Evolutionary conservation across 2,113 vertebrate genomes (phyloP), one percentile per base, ranked within the genome.

Genomic region (Pelmatolapia mariae): DNA sequence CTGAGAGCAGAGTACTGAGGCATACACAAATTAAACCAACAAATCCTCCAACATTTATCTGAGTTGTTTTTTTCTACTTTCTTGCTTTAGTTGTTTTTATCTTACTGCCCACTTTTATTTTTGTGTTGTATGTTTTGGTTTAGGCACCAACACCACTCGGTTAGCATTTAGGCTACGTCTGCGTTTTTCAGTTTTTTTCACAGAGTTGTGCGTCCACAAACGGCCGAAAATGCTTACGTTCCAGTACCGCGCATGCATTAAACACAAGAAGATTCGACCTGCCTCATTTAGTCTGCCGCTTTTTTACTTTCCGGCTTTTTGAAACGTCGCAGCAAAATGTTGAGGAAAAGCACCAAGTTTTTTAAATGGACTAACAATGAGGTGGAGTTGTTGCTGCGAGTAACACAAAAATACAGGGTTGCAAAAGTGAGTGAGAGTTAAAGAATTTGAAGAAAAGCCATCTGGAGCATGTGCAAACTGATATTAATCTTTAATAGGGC

Each of bases 181-280:
- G 16, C 56, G 16, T 29, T 29, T 29, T 59, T 16, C 56, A 4
- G 56, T 59, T 16, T 13, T 59, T 59, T 59, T 59, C 56, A 59
- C 0, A 1, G 56, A 59, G 56, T 29, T 29, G 13, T 59, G 56
- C 24, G 16, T 59, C 13, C 24, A 59, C 24, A 59, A 29, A 59
- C 8, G 2, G 0, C 56, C 0, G 0, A 1, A 29, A 59, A 59
- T 59, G 24, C 24, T 29, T 59, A 4, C 1, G 0, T 59, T 59
- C 56, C 56, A 16, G 13, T 59, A 59, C 56, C 7, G 24, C 29
- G 3, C 56, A 59, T 16, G 56, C 24, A 9, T 29, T 7, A 59
- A 29, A 29, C 56, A 16, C 24, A 29, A 59, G 1, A 9, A 9
- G 8, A 59, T 29, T 59, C 1, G 0, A 9, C 24, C 54, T 57